Evolutionary conservation across 2,113 vertebrate genomes (phyloP).

Genomic region (Vidua chalybeata): DNA sequence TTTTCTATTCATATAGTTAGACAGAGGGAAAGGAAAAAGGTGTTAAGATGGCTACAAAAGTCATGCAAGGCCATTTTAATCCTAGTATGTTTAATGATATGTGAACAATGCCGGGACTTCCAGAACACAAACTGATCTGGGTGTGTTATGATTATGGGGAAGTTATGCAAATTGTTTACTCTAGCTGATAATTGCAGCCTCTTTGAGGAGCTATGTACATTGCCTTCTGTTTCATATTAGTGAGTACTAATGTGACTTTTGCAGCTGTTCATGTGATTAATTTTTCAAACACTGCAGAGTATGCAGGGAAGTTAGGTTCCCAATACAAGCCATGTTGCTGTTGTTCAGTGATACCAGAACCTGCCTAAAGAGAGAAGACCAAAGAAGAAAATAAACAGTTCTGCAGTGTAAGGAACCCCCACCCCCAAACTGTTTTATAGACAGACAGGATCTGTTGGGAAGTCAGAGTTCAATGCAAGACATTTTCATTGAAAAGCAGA

Average conservation of each 20-base stretch:
- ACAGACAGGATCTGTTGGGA: background rate
- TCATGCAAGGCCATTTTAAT: background rate
- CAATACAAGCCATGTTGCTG: background rate
- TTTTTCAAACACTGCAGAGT: background rate
- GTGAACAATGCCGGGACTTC: background rate
- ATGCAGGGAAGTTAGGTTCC: background rate
- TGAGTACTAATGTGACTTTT: background rate
- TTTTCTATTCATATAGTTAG: background rate
- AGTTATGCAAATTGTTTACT: background rate
- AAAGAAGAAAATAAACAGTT: background rate
- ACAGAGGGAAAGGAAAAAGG: background rate
- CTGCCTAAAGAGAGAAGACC: background rate
- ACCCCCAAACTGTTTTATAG: background rate
- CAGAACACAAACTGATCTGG: background rate
- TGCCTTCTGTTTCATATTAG: background rate
- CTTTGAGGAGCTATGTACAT: background rate
- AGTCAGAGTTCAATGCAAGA: background rate
- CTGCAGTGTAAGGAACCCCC: background rate
- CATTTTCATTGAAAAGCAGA: background rate
- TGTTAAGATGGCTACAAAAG: background rate
- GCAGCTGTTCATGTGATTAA: background rate
- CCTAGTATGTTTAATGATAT: background rate
- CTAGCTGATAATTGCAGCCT: background rate
- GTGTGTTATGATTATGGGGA: background rate
- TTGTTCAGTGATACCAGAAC: background rate